A percentile compares a stretch with the other conserved stretches of the same genome.
Evolutionary conservation across 2,797 vertebrate species (phyloP).

Genomic region (Lemur catta): DNA sequence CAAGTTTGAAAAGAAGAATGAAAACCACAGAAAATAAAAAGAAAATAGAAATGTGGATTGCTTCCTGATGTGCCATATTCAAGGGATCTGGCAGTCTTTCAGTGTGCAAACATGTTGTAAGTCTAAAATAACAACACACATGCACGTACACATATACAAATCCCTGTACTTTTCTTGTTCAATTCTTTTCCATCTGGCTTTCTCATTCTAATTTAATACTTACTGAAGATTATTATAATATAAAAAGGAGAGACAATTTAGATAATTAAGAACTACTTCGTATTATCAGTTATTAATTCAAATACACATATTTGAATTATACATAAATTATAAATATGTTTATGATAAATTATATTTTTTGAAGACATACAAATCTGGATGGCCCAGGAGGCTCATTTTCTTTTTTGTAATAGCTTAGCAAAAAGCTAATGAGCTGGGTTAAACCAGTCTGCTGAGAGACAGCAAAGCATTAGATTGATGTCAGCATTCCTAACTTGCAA

Average conservation of each 20-base stretch:
- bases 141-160: neutral
- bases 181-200: neutral
- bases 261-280: neutral
- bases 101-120: neutral
- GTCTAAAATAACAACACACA: neutral
- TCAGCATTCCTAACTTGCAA: neutral
- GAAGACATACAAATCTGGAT: neutral
- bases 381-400: neutral
- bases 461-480: neutral
- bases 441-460: neutral
- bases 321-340: neutral
- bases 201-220: neutral
- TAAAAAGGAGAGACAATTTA: neutral
- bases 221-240: neutral
- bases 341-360: neutral
- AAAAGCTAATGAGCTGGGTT: neutral
- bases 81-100: neutral
- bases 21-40: neutral
- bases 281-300: neutral
- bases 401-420: neutral
- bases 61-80: neutral
- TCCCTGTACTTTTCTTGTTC: neutral
- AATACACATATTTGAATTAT: neutral
- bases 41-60: neutral
- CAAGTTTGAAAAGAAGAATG: neutral